A percentile compares a stretch with the other conserved stretches of the same genome.
Evolutionary conservation across 1,140 invertebrate genomes (phyloP).

Genomic region (Drosophila setifemur): DNA sequence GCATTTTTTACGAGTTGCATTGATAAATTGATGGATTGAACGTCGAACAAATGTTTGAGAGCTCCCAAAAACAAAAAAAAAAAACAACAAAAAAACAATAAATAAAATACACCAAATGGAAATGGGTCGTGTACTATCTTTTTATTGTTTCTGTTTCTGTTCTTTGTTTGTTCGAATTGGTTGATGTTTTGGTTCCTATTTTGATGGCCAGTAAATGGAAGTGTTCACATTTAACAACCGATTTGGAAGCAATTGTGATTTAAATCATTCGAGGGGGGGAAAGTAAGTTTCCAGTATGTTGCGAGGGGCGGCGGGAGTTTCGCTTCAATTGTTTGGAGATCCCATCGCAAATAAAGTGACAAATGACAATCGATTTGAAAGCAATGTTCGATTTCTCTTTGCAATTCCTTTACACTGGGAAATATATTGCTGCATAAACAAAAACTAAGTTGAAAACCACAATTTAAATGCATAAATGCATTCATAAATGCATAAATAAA

Average conservation of each 20-base stretch:
- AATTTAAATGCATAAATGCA: too few relatives aligned
- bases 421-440: too few relatives aligned
- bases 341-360: not conserved
- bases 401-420: too few relatives aligned
- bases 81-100: conserved; percentile 8
- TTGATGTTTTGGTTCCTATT: not conserved
- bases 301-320: not conserved
- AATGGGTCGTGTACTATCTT: conserved; percentile 25
- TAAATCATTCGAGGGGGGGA: not conserved
- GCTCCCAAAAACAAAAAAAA: conserved; percentile 13
- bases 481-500: too few relatives aligned
- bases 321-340: not conserved
- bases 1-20: conserved; percentile 45
- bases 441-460: too few relatives aligned
- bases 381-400: not conserved
- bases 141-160: too few relatives aligned
- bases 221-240: conserved; percentile 26
- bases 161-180: conserved; percentile 5
- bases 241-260: conserved; percentile 10
- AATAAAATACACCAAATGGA: conserved; percentile 19
- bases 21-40: conserved; percentile 47
- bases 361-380: not conserved
- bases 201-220: conserved; percentile 55
- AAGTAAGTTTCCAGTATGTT: not conserved
- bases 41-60: conserved; percentile 22